These are phyloP conservation scores for Gouania willdenowi DNA, from an alignment of 2,797 vertebrate species.

Conservation along the genomic window DNA sequence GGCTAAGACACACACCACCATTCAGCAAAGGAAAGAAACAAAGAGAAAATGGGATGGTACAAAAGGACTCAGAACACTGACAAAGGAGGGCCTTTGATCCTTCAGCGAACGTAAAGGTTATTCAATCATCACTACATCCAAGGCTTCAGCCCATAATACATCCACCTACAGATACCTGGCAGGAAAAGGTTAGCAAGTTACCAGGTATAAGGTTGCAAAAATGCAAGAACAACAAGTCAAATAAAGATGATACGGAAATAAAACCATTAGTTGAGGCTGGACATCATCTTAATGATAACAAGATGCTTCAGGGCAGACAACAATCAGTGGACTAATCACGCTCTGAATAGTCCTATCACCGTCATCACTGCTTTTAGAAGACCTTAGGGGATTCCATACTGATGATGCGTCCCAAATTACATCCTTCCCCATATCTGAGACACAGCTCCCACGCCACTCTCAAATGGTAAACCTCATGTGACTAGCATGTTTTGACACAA, in stretches of 20 bases:
- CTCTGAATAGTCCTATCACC: too few relatives aligned
- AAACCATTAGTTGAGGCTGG: conserved; percentile 1
- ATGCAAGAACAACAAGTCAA: background rate
- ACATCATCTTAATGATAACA: background rate
- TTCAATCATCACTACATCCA: conserved; percentile 33
- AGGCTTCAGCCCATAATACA: conserved; percentile 13
- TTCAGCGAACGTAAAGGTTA: conserved; percentile 22
- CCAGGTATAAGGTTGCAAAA: background rate
- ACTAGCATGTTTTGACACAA: too few relatives aligned
- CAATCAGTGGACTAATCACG: too few relatives aligned
- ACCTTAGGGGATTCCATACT: too few relatives aligned
- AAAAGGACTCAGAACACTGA: conserved; percentile 23
- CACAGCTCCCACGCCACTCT: too few relatives aligned
- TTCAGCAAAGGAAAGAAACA: conserved; percentile 43
- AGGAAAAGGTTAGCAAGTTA: background rate
- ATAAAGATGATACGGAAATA: background rate
- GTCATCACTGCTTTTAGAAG: too few relatives aligned
- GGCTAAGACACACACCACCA: conserved; percentile 40
- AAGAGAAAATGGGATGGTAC: conserved; percentile 27
- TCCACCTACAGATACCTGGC: conserved; percentile 27
- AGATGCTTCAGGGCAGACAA: background rate
- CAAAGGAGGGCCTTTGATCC: conserved; percentile 62
- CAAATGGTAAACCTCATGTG: too few relatives aligned
- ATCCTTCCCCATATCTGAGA: too few relatives aligned
- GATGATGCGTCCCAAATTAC: too few relatives aligned